A percentile compares a stretch with the other conserved stretches of the same genome.
phyloP scores from a whole-genome alignment of 2,888 invertebrate genomes.

The Deroplatys truncata region DNA sequence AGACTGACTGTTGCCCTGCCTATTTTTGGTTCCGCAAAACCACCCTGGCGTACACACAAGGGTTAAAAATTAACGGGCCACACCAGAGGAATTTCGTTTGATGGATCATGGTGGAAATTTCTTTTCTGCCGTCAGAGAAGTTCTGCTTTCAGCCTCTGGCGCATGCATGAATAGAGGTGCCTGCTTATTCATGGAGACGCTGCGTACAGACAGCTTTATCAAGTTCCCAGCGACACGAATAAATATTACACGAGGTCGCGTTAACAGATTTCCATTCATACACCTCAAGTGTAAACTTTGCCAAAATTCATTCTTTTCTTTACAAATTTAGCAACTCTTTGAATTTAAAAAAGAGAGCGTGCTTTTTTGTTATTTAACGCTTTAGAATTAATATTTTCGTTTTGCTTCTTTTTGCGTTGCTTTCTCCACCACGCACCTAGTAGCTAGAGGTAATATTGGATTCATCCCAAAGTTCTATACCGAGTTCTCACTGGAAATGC shows the following conservation, averaged over 20 bases:
- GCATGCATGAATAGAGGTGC: neutral
- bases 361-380: too few species aligned
- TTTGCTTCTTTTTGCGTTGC: too few species aligned
- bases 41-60: neutral
- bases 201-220: neutral
- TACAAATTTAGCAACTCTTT: too few species aligned
- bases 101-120: neutral
- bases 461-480: too few species aligned
- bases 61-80: neutral
- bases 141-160: neutral
- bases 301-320: too few species aligned
- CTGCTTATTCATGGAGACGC: neutral
- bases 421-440: too few species aligned
- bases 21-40: neutral
- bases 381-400: too few species aligned
- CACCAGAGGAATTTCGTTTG: neutral
- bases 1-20: neutral
- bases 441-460: too few species aligned
- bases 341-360: too few species aligned
- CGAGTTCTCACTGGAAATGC: too few species aligned
- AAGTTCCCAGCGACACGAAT: neutral
- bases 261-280: neutral
- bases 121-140: neutral
- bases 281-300: too few species aligned
- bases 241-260: neutral